Evolutionary conservation across 1,140 invertebrate species (phyloP), one percentile per base, ranked within the genome.

Genomic region (Calliphora vicina): DNA sequence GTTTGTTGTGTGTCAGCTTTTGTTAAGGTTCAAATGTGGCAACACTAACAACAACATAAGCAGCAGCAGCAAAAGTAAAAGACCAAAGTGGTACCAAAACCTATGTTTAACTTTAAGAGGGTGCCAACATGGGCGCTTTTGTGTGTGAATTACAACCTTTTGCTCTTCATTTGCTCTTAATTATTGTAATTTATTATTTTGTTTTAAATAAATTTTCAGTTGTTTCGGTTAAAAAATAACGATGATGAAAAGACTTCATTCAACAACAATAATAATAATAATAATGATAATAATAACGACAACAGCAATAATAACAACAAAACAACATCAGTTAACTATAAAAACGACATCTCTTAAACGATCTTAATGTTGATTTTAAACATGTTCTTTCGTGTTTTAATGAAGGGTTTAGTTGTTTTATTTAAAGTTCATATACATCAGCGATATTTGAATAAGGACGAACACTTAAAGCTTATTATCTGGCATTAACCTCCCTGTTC

Each of bases 181-280:
- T 83, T 83, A 83, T 83, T 83, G 83, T 83, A 83, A 83, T 83
- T 83, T 83, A 83, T 83, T 83, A 83, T 83, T 83, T 83, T 35
- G 35, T 35, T 35, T 43, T 43, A 78, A 78, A 78, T 43, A 78
- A 78, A 78, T 78, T 78, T 42, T 67, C 61, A 23, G n/a, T 67
- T 67, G 61, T 67, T 67, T 67, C 61, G 61, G 23, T 25, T 50
- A 25, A 23, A 35, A 35, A 8, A 67, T 23, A 23, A 23, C n/a
- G 61, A 67, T 67, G 61, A 67, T 67, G 61, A 25, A 67, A 67
- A 67, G n/a, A 67, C 61, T 67, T 67, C 61, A 67, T n/a, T 10
- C 61, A 67, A 20, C 61, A 67, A 5, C 61, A 50, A 50, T 50
- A 50, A 50, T 50, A 50, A 50, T 13, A 35, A 35, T 6, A 35